Percentiles rank a stretch among this genome's conserved stretches.
phyloP scores from a whole-genome alignment of 2,113 vertebrate genomes.

The Rhinoptilus africanus region DNA sequence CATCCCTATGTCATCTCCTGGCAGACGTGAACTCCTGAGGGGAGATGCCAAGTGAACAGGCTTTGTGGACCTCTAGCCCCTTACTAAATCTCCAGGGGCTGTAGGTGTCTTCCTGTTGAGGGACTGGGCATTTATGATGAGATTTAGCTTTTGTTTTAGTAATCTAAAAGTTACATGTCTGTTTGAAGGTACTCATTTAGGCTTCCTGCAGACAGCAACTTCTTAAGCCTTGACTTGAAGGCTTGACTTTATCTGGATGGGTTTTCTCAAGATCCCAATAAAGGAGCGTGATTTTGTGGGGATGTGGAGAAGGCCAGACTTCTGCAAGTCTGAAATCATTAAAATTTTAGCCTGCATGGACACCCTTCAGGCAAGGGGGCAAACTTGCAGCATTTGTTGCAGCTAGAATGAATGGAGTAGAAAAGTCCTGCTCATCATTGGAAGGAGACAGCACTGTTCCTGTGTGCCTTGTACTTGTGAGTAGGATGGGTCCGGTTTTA shows the following conservation, averaged over 20 bases:
- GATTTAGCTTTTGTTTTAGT: not conserved
- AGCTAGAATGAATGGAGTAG: not conserved
- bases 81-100: not conserved
- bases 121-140: not conserved
- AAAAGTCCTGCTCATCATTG: not conserved
- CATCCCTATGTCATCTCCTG: not conserved
- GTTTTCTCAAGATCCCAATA: not conserved
- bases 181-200: not conserved
- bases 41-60: not conserved
- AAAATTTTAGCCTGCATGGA: not conserved
- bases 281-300: not conserved
- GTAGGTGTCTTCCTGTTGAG: not conserved
- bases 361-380: not conserved
- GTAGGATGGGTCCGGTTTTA: not conserved
- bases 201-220: not conserved
- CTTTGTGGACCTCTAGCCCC: not conserved
- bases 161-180: not conserved
- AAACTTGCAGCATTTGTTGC: not conserved
- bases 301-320: not conserved
- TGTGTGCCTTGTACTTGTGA: not conserved
- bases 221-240: not conserved
- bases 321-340: not conserved
- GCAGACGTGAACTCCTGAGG: not conserved
- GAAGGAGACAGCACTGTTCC: not conserved
- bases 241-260: not conserved